phyloP scores from a whole-genome alignment of 2,113 vertebrate species.

The Carassius gibelio region DNA sequence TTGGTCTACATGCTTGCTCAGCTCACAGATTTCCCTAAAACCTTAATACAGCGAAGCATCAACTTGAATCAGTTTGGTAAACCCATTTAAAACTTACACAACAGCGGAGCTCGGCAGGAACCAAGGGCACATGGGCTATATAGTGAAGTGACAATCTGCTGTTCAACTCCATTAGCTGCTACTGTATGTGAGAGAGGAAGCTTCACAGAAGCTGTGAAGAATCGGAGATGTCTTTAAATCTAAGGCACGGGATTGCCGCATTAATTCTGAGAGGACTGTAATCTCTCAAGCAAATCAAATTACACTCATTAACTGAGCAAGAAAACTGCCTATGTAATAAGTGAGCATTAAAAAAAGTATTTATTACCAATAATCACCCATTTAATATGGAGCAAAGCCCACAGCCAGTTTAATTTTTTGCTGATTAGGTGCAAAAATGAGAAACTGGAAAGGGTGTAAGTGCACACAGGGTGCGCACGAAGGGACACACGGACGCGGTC shows the following conservation, averaged over 20 bases:
- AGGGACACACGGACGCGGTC: slow-evolving; percentile 64
- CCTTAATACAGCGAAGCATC: not conserved
- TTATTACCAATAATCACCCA: slow-evolving; percentile 98
- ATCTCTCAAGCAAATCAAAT: slow-evolving; percentile 99
- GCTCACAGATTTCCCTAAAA: not conserved
- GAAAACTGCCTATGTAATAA: slow-evolving; percentile 99
- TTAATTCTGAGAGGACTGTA: slow-evolving; percentile 98
- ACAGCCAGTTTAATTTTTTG: slow-evolving; percentile 77
- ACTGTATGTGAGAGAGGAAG: slow-evolving; percentile 76
- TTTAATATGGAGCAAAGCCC: slow-evolving; percentile 74
- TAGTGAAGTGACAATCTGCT: slow-evolving; percentile 93
- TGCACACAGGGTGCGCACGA: not conserved
- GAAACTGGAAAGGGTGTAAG: slow-evolving; percentile 72
- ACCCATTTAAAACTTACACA: slow-evolving; percentile 16
- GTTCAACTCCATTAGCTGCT: slow-evolving; percentile 99
- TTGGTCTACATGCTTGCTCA: not conserved
- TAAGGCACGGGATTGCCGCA: slow-evolving; percentile 95
- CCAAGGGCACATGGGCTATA: slow-evolving; percentile 95
- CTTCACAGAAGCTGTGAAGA: slow-evolving; percentile 98
- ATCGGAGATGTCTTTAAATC: slow-evolving; percentile 99
- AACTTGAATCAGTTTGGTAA: not conserved
- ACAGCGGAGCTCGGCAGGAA: slow-evolving; percentile 77
- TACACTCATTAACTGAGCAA: slow-evolving; percentile 98
- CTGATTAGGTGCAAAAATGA: slow-evolving; percentile 81
- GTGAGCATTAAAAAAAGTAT: slow-evolving; percentile 85